Percentiles rank a stretch among this genome's conserved stretches.
Conservation (phyloP, 2,113 vertebrate species). For the Oryzias javanicus region DNA sequence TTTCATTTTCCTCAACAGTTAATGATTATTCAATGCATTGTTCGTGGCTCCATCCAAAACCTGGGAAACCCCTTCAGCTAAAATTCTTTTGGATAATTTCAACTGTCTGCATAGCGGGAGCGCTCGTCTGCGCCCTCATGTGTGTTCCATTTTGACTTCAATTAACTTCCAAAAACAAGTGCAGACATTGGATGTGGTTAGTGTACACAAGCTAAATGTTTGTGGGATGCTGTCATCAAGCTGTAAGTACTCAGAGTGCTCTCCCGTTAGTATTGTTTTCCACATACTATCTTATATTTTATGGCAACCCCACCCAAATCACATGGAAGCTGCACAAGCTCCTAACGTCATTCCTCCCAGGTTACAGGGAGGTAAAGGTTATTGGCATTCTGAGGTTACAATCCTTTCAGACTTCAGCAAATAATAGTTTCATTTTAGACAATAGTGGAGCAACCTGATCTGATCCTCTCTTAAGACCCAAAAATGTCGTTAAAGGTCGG, state of each 20-base stretch:
- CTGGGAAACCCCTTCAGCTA: slow-evolving; percentile 62
- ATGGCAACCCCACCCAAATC: slow-evolving; percentile 18
- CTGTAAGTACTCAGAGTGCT: slow-evolving; percentile 3
- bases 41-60: slow-evolving; percentile 44
- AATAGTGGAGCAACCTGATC: neutral
- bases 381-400: slow-evolving; percentile 28
- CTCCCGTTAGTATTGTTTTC: slow-evolving; percentile 1
- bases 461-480: neutral
- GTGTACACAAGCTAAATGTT: slow-evolving; percentile 12
- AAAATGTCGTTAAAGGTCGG: too few relatives aligned
- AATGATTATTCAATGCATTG: slow-evolving; percentile 44
- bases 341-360: slow-evolving; percentile 48
- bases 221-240: slow-evolving; percentile 18
- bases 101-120: slow-evolving; percentile 53
- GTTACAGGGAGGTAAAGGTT: neutral
- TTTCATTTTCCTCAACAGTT: slow-evolving; percentile 23
- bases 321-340: slow-evolving; percentile 5
- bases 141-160: slow-evolving; percentile 34
- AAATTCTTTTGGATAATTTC: slow-evolving; percentile 68
- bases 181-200: slow-evolving; percentile 44
- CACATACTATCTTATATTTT: slow-evolving; percentile 1
- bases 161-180: slow-evolving; percentile 57
- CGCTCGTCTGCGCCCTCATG: slow-evolving; percentile 11
- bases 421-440: neutral
- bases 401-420: slow-evolving; percentile 2